Percentiles rank a stretch among this genome's conserved stretches.
phyloP scores from a whole-genome alignment of 2,888 invertebrate genomes.

The Apoda limacodes region DNA sequence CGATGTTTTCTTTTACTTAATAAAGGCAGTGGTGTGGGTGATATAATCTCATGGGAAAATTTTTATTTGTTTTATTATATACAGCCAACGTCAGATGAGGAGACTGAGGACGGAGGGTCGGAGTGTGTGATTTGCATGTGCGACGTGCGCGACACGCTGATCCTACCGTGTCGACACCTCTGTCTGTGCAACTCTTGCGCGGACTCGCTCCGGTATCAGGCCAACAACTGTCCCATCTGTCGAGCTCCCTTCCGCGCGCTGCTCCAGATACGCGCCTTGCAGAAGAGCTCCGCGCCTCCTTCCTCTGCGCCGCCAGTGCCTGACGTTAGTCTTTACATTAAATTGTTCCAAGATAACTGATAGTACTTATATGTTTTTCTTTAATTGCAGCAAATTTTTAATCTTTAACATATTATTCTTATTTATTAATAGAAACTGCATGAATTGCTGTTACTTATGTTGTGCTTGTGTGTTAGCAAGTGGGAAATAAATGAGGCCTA shows the following conservation, averaged over 20 bases:
- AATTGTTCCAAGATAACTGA: too few species aligned
- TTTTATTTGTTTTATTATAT: too few species aligned
- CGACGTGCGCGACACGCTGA: slow-evolving; percentile 96
- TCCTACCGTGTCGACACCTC: slow-evolving; percentile 97
- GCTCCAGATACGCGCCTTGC: slow-evolving; percentile 93
- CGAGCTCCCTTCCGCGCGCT: slow-evolving; percentile 98
- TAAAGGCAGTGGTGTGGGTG: too few species aligned
- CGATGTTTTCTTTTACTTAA: too few species aligned
- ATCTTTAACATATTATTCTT: too few species aligned
- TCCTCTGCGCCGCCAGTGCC: slow-evolving; percentile 44
- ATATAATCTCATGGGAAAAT: too few species aligned
- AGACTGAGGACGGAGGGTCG: slow-evolving; percentile 93
- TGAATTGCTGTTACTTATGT: too few species aligned
- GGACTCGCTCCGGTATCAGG: slow-evolving; percentile 95
- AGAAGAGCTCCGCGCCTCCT: slow-evolving; percentile 72
- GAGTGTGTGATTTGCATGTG: slow-evolving; percentile 99
- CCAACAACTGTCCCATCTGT: slow-evolving; percentile 99
- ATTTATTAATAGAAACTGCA: too few species aligned
- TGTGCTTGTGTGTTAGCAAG: too few species aligned
- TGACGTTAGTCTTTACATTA: slow-evolving; percentile 11
- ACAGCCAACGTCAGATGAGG: slow-evolving; percentile 78
- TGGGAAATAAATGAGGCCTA: too few species aligned
- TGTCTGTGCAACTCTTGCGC: slow-evolving; percentile 98
- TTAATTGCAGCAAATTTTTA: too few species aligned
- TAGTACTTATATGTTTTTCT: too few species aligned